Evolutionary conservation across 2,113 vertebrate species (phyloP).

Genomic region (Ploceus nigricollis): DNA sequence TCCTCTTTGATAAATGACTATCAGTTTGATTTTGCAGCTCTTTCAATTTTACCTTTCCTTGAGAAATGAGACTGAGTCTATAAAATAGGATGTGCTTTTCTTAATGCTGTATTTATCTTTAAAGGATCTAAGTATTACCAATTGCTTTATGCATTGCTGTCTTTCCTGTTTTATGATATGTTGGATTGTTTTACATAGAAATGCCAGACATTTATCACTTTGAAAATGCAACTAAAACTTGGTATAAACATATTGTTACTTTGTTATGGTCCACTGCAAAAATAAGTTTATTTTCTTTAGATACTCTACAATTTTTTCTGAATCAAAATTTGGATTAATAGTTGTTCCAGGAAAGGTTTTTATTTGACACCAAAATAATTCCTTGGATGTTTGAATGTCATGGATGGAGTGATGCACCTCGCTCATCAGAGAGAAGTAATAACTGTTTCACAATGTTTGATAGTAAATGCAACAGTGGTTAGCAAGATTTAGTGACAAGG

Average conservation of each 20-base stretch:
- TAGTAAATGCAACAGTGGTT: rapidly evolving
- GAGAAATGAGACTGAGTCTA: neutral
- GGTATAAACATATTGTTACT: neutral
- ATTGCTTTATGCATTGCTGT: neutral
- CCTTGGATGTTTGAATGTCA: neutral
- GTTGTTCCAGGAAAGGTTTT: neutral
- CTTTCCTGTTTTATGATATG: neutral
- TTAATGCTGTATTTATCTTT: neutral
- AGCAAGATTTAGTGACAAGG: neutral
- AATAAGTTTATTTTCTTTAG: neutral
- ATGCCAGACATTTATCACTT: neutral
- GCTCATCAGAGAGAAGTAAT: neutral
- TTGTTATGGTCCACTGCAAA: neutral
- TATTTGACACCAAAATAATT: neutral
- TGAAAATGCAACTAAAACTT: neutral
- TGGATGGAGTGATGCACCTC: neutral
- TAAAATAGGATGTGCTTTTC: neutral
- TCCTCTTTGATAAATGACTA: neutral
- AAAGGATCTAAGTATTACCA: neutral
- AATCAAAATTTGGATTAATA: neutral
- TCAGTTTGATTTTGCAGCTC: neutral
- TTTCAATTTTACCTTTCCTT: neutral
- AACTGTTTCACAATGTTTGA: neutral
- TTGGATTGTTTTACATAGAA: neutral
- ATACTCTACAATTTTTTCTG: neutral